Conservation (phyloP, 1,140 invertebrate genomes). For the Vollenhovia emeryi region DNA sequence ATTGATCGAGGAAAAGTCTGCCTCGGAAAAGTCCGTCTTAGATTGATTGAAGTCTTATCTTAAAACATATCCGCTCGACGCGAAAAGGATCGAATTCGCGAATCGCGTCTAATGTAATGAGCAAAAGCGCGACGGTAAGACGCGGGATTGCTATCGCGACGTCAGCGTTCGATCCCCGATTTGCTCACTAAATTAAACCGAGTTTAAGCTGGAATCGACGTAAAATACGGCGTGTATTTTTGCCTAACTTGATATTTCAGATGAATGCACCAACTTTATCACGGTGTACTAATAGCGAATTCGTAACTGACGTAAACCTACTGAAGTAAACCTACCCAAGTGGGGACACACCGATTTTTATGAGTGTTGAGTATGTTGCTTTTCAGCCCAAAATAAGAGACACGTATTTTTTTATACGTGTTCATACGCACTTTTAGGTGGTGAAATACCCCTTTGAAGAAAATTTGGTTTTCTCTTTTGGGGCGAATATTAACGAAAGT, state of each 20-base stretch:
- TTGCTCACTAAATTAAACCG: slow-evolving; percentile 44
- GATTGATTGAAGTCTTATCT: slow-evolving; percentile 59
- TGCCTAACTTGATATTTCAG: background rate
- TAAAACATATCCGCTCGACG: slow-evolving; percentile 21
- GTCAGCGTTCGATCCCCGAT: background rate
- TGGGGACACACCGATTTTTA: no score
- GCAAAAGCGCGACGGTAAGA: slow-evolving; percentile 37
- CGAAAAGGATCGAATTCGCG: slow-evolving; percentile 16
- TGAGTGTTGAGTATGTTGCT: no score
- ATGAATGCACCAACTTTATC: background rate
- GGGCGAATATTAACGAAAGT: no score
- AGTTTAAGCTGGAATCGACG: background rate
- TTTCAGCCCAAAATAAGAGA: no score
- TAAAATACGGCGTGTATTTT: background rate
- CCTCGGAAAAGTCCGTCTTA: slow-evolving; percentile 27
- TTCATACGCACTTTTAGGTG: no score
- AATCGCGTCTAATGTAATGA: slow-evolving; percentile 52
- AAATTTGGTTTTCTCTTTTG: no score
- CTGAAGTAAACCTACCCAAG: no score
- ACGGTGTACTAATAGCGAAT: background rate
- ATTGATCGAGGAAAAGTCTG: slow-evolving; percentile 40
- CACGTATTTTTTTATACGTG: no score
- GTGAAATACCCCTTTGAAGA: no score
- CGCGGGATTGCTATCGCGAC: background rate
- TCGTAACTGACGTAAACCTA: no score